These are phyloP conservation scores for Lottia gigantea DNA, from an alignment of 2,888 invertebrate species.

Conservation along the genomic window DNA sequence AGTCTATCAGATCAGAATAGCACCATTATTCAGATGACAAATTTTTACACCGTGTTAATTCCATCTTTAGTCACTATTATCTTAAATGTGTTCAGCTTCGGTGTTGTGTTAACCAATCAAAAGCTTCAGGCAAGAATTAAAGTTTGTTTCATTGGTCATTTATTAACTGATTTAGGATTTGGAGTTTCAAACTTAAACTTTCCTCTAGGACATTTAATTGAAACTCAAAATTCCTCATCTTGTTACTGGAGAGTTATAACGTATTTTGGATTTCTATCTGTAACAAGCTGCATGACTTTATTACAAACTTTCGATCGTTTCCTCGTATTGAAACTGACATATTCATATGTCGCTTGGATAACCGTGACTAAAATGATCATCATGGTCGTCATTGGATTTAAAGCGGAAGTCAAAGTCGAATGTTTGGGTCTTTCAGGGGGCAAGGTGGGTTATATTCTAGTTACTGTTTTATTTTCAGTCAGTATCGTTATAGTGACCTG, in stretches of 20 bases:
- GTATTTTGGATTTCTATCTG: not conserved
- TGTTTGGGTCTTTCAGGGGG: not conserved
- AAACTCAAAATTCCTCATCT: too few species aligned
- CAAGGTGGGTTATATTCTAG: not conserved
- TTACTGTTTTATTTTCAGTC: not conserved
- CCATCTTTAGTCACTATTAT: not conserved
- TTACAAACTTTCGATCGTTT: not conserved
- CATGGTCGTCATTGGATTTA: not conserved
- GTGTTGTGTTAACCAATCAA: not conserved
- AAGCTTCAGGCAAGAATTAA: not conserved
- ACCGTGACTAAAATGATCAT: not conserved
- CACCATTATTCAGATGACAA: too few species aligned
- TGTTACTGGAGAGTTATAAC: not conserved
- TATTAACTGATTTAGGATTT: not conserved
- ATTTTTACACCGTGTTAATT: too few species aligned
- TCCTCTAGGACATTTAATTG: too few species aligned
- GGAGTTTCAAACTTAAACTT: not conserved
- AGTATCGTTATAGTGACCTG: not conserved
- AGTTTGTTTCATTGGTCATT: slow-evolving; percentile 5
- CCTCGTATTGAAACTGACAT: not conserved
- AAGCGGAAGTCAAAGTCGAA: not conserved
- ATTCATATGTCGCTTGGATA: not conserved
- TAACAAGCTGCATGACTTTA: not conserved
- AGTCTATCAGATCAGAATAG: too few species aligned
- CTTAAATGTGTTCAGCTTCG: not conserved